A percentile compares a stretch with the other conserved stretches of the same genome.
Conservation (phyloP, 2,113 vertebrate species). For the Columba livia region DNA sequence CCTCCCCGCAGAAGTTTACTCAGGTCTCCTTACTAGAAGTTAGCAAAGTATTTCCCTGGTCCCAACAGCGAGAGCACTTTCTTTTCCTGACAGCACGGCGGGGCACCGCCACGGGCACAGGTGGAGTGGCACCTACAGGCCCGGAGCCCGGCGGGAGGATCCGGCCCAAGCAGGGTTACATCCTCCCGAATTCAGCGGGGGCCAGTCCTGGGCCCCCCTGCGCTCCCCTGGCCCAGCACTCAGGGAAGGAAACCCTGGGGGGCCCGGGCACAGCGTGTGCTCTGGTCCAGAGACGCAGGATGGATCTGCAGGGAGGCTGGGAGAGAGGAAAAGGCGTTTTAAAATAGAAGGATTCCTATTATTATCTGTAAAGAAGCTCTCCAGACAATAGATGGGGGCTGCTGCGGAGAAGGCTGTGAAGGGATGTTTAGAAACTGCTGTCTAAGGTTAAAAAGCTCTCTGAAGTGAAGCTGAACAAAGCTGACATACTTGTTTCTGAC, state of each 20-base stretch:
- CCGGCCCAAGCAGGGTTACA: not conserved
- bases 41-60: not conserved
- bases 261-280: not conserved
- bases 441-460: constrained; percentile 72
- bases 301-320: not conserved
- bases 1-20: not conserved
- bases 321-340: not conserved
- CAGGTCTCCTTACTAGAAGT: not conserved
- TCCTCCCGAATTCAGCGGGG: accelerated
- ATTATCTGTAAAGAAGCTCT: constrained; percentile 3
- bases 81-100: not conserved
- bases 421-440: constrained; percentile 68
- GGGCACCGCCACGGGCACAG: not conserved
- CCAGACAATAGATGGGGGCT: not conserved
- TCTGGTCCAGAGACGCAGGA: not conserved
- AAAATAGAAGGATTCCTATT: constrained; percentile 32
- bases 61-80: not conserved
- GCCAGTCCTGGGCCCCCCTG: not conserved
- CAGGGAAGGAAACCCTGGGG: not conserved
- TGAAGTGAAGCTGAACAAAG: constrained; percentile 69
- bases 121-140: accelerated
- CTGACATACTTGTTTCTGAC: constrained; percentile 69
- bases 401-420: constrained; percentile 16
- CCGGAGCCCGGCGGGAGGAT: not conserved
- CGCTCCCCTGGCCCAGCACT: no score